Evolutionary conservation across 2,888 invertebrate species (phyloP).

Genomic region (Drosophila testacea): DNA sequence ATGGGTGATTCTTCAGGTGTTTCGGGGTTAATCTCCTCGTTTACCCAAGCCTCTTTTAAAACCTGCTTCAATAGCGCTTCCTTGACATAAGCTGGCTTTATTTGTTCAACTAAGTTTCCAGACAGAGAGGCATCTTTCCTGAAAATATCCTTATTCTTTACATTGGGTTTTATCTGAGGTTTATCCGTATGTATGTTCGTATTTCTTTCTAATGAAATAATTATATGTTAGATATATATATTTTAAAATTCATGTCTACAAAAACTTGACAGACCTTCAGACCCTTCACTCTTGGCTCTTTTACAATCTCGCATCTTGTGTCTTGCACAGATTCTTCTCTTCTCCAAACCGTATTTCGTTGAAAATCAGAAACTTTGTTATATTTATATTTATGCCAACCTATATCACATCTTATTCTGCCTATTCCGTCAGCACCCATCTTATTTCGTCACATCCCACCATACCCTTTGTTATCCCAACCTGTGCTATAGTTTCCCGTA

Average conservation of each 20-base stretch:
- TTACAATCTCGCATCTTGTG: neutral
- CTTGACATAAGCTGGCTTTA: neutral
- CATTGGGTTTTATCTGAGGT: neutral
- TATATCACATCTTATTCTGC: too few species aligned
- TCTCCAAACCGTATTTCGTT: neutral
- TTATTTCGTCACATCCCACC: too few species aligned
- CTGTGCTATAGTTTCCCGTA: too few species aligned
- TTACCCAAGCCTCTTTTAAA: neutral
- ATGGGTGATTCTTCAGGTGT: neutral
- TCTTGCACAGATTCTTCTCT: neutral
- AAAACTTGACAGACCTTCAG: constrained; percentile 18
- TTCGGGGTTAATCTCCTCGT: neutral
- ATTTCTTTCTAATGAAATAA: constrained; percentile 16
- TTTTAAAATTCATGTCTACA: too few species aligned
- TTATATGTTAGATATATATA: neutral
- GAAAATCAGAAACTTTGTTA: too few species aligned
- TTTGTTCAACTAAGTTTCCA: neutral
- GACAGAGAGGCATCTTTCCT: neutral
- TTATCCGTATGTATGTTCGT: neutral
- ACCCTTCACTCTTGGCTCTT: constrained; percentile 2
- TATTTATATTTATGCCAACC: too few species aligned
- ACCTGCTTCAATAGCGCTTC: neutral
- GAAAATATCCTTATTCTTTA: neutral
- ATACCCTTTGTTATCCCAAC: too few species aligned
- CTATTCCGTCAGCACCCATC: too few species aligned